Evolutionary conservation across 2,888 invertebrate genomes (phyloP), one percentile per base, ranked within the genome.

Genomic region (Limnephilus auricula): DNA sequence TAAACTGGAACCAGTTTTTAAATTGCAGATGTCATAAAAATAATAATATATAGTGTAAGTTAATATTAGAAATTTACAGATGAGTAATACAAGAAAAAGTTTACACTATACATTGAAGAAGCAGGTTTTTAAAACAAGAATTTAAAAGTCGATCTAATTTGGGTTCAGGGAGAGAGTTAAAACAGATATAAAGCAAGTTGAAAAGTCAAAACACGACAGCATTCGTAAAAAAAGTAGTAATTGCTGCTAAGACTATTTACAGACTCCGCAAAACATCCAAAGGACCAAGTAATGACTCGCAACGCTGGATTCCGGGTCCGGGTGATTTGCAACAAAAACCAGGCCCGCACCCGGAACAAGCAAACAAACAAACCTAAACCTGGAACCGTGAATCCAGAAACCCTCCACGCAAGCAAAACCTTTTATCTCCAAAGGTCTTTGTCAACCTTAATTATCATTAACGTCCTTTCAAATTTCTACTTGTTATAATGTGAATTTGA

Each of bases 221-320:
- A 32, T 25, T 34, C 82, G 37, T 82, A 82, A 82, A 82, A n/a
- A 82, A 82, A 32, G 82, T 37, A 32, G 82, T 34, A 82, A 82
- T 37, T 82, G 82, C 34, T 34, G 25, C 25, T 34, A 82, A 82
- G 82, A 82, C 82, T 82, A 37, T 82, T 82, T 82, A 32, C 25
- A 32, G 80, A 32, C 34, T 65, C 82, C 82, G 82, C 82, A 82
- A 65, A 82, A 34, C 82, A 82, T 82, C 82, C 82, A 25, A 31
- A 82, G 82, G 82, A 82, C 31, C 82, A 25, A 80, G 82, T 31
- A 82, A 82, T 82, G 82, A 82, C 82, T n/a, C 82, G 82, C 32
- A 82, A 82, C 82, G 82, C 34, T 34, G 82, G 37, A 82, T 82
- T 82, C 82, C 82, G 82, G 25, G 65, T n/a, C 50, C 65, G 65